Evolutionary conservation across 2,888 invertebrate species (phyloP), one percentile per base, ranked within the genome.

Genomic region (Marronus borbonicus): DNA sequence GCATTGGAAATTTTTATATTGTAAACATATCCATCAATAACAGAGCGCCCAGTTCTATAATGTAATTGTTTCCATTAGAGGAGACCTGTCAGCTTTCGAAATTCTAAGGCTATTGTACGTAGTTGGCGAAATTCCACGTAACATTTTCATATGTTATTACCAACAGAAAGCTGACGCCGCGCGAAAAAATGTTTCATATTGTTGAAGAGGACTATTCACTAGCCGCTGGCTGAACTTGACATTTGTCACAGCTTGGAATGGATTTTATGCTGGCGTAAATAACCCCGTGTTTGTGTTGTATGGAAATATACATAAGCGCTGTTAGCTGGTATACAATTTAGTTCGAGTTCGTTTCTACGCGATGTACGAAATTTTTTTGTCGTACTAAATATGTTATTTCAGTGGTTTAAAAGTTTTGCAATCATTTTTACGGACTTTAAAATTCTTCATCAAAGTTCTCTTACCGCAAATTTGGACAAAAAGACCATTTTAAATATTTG

Each of bases 21-120:
- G 44, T 8, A 44, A 44, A 44, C 2, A 55, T 55, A 55, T 17
- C 31, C 4, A 36, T 36, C 31, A 36, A 36, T 36, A 36, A 36
- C 5, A 36, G 31, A 55, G 7, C 14, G 20, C 8, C 7, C 55
- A 55, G 1, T 20, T 55, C 7, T 14, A 8, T 17, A n/a, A 17
- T 20, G 2, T 20, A 55, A 17, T 55, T 55, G 20, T 17, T 55
- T 20, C 17, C n/a, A 55, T 0, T 17, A 7, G 5, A 55, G 55
- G 55, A 17, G 60, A 24, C 20, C 12, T 24, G 28, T 28, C 60
- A 60, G 60, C 8, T 10, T 24, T 12, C 20, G 24, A 20, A 60
- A 60, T 28, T 28, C 28, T 60, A 60, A 55, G 20, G 55, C 55
- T 24, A 60, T 60, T 60, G 24, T 60, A 24, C 24, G 24, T 60